Evolutionary conservation across 2,113 vertebrate species (phyloP).

Genomic region (Manacus vitellinus): DNA sequence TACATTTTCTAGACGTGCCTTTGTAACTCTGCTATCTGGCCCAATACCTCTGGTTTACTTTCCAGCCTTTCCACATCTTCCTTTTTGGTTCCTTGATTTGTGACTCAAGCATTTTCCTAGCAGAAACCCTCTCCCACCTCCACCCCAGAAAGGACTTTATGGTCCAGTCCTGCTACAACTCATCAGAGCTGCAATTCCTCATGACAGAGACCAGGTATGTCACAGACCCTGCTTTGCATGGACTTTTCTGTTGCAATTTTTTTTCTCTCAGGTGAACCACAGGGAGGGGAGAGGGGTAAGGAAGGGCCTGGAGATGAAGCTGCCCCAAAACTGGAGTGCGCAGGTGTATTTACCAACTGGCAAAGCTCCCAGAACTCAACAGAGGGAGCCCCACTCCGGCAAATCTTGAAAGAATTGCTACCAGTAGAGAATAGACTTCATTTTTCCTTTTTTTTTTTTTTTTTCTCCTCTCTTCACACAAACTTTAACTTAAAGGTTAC

Average conservation of each 20-base stretch:
- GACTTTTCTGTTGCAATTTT: neutral
- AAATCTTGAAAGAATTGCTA: neutral
- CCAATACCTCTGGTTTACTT: neutral
- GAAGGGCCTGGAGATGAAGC: neutral
- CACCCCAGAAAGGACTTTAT: neutral
- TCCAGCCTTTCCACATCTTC: slow-evolving; percentile 21
- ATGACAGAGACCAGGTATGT: neutral
- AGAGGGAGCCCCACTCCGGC: slow-evolving; percentile 53
- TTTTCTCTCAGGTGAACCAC: neutral
- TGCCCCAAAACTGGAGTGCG: neutral
- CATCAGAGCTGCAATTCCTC: neutral
- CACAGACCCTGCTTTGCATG: neutral
- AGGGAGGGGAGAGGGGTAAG: neutral
- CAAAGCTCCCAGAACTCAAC: slow-evolving; percentile 46
- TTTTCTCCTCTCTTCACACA: neutral
- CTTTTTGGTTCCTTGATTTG: neutral
- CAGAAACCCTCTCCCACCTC: neutral
- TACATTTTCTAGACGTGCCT: slow-evolving; percentile 19
- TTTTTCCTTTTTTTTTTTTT: neutral
- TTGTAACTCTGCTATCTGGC: neutral
- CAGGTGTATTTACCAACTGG: slow-evolving; percentile 18
- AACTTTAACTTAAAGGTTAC: neutral
- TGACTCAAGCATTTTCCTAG: slow-evolving; percentile 6
- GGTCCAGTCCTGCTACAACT: neutral
- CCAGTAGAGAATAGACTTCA: neutral